Percentiles rank a stretch among this genome's conserved stretches.
Conservation (phyloP, 2,888 invertebrate species). For the Melieria picta region DNA sequence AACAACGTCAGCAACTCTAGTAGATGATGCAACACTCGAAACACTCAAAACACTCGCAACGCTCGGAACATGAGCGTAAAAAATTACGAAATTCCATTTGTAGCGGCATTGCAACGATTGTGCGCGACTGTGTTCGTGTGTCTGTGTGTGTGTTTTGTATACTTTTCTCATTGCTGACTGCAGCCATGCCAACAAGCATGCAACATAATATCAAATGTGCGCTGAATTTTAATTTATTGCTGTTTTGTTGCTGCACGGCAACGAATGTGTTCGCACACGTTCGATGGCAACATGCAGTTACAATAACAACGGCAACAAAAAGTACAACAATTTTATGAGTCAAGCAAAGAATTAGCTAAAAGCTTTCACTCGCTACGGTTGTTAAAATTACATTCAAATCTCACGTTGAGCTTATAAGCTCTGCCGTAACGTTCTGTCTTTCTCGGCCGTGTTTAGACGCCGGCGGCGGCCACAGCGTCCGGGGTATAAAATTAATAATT, state of each 20-base stretch:
- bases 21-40: background rate
- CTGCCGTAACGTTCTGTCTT: background rate
- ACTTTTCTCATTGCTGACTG: background rate
- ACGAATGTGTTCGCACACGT: background rate
- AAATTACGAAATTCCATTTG: slow-evolving; percentile 62
- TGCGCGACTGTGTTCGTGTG: slow-evolving; percentile 1
- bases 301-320: background rate
- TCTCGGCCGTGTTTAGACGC: background rate
- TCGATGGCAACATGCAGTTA: background rate
- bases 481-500: background rate
- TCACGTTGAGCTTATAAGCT: background rate
- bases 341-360: background rate
- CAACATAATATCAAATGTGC: slow-evolving; percentile 58
- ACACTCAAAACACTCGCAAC: background rate
- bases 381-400: slow-evolving; percentile 2
- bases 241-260: background rate
- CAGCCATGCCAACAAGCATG: slow-evolving; percentile 42
- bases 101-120: slow-evolving; percentile 33
- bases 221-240: slow-evolving; percentile 54
- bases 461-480: too few species aligned
- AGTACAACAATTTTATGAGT: background rate
- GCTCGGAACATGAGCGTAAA: slow-evolving; percentile 46
- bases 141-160: background rate
- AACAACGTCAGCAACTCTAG: background rate
- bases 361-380: background rate